Conservation (phyloP, 2,113 vertebrate genomes). For the Nothocercus nigrocapillus region DNA sequence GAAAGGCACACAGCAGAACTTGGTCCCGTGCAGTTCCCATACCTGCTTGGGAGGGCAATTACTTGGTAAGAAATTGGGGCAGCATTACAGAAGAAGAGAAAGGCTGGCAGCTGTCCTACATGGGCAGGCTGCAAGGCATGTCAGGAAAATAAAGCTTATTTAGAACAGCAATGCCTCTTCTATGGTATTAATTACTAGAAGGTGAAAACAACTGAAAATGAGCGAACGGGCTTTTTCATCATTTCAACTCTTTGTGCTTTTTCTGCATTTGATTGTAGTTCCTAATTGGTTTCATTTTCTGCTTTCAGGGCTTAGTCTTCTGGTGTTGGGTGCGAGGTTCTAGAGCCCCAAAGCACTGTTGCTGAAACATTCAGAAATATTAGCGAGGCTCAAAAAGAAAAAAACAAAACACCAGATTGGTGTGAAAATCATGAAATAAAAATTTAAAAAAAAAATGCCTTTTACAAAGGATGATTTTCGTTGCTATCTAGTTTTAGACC, state of each 20-base stretch:
- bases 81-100: conserved; percentile 5
- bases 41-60: conserved; percentile 62
- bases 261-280: not conserved
- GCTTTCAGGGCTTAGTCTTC: not conserved
- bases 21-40: conserved; percentile 31
- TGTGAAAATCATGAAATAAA: not conserved
- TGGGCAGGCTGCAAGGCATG: not conserved
- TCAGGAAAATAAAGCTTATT: not conserved
- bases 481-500: not conserved
- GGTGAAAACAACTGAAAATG: not conserved
- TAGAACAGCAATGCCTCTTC: not conserved
- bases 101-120: not conserved
- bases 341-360: not conserved
- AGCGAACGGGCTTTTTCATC: not conserved
- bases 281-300: conserved; percentile 13
- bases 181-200: not conserved
- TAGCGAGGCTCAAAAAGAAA: not conserved
- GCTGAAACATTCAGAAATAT: not conserved
- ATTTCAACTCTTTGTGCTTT: not conserved
- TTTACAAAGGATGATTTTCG: not conserved
- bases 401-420: not conserved
- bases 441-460: not conserved
- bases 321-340: not conserved
- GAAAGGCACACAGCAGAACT: conserved; percentile 33
- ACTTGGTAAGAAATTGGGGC: conserved; percentile 30